A percentile compares a stretch with the other conserved stretches of the same genome.
These are phyloP conservation scores for Megaceryle alcyon DNA, from an alignment of 2,797 vertebrate genomes.

Conservation along the genomic window DNA sequence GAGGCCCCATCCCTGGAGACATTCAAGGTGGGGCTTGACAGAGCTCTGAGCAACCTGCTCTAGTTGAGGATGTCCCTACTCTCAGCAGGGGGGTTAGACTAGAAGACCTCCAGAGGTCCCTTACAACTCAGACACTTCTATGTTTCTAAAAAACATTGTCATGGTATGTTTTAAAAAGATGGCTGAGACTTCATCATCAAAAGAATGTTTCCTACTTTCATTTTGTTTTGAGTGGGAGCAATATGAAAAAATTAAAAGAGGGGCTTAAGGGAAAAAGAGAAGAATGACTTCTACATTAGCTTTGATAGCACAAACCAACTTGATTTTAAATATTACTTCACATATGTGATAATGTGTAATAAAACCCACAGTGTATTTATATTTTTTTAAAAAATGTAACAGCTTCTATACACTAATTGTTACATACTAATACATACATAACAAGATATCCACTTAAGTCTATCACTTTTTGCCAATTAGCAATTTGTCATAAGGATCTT, in stretches of 20 bases:
- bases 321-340: background rate
- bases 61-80: no score
- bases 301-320: background rate
- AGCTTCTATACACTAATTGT: background rate
- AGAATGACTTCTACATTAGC: background rate
- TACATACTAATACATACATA: background rate
- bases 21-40: no score
- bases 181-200: background rate
- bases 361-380: background rate
- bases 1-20: no score
- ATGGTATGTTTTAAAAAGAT: background rate
- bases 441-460: background rate
- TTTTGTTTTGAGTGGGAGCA: background rate
- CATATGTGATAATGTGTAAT: accelerated
- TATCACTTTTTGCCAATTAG: background rate
- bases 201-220: background rate
- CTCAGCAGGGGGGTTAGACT: no score
- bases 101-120: no score
- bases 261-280: background rate
- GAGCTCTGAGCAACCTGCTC: no score
- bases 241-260: background rate
- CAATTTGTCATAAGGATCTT: background rate
- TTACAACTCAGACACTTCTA: no score
- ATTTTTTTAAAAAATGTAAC: accelerated
- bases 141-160: background rate